Base-by-base conservation (phyloP, 2,797 vertebrate genomes). In the Tauraco hartlaubi region DNA sequence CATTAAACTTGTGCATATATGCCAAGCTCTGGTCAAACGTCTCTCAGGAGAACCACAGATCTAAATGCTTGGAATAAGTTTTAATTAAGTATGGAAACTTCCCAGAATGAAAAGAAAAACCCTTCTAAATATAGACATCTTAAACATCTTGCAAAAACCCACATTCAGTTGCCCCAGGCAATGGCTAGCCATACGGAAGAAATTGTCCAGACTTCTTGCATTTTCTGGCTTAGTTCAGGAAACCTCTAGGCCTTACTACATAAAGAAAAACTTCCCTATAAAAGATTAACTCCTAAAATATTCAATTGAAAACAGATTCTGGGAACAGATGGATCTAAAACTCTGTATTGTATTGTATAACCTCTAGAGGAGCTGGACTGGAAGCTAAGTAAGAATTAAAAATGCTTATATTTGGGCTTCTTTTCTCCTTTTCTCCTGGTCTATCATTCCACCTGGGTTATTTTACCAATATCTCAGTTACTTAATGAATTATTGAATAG, bases 161-260 rank as follows among this genome's bases (percentile, higher is more conserved):
- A 52, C 44, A 73, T 59, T 85, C 17, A 15, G 20, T 63, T 85
- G 78, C 85, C 62, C 31, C 43, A 90, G 17, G 95, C 83, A 72
- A 92, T 84, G 79, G 79, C 51, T 58, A 92, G 46, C 83, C 79
- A 72, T 62, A 88, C 1, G 25, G 90, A 94, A 94, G 69, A 90
- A 93, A 92, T 66, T 58, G 85, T 66, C 46, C 87, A 94, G 85
- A 84, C 43, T 71, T 83, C 64, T 85, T 91, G n/a, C 23, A 64
- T 92, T 92, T 95, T 94, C 79, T 93, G 58, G n/a, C 76, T 93
- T 93, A 86, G 90, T 81, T 88, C 92, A 92, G 92, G 88, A 96
- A 96, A 93, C 76, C 79, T 91, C 66, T 59, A 93, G 92, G 92
- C 79, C 48, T 84, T 88, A 48, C 66, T 86, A 88, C 90, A 73